These are phyloP conservation scores for Syndactyla subalaris DNA, from an alignment of 2,797 vertebrate genomes.

Conservation along the genomic window DNA sequence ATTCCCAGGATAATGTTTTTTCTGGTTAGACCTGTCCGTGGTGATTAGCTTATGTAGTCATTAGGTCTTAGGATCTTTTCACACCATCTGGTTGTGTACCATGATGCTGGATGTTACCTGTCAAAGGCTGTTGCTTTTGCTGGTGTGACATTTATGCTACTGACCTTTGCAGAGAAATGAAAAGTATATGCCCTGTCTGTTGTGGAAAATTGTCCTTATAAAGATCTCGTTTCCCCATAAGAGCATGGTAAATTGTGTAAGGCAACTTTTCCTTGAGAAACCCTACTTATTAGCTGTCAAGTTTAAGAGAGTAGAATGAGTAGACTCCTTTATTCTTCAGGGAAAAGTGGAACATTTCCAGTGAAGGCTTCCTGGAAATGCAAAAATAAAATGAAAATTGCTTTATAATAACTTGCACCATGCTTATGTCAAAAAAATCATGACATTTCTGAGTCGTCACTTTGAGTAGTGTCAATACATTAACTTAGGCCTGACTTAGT, in stretches of 20 bases:
- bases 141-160: background rate
- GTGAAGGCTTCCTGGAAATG: background rate
- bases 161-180: background rate
- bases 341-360: background rate
- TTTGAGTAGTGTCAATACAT: background rate
- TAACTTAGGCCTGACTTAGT: background rate
- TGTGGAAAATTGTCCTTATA: background rate
- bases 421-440: background rate
- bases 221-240: background rate
- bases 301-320: background rate
- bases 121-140: background rate
- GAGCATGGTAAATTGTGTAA: background rate
- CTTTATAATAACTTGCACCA: background rate
- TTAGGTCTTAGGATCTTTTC: background rate
- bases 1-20: background rate
- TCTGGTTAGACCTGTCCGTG: background rate
- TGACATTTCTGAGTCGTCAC: background rate
- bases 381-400: background rate
- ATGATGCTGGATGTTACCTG: background rate
- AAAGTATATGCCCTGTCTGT: background rate
- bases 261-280: background rate
- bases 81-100: background rate
- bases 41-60: background rate
- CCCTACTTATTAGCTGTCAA: background rate
- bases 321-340: background rate